Percentiles rank a stretch among this genome's conserved stretches.
phyloP scores from a whole-genome alignment of 2,113 vertebrate species.

The Sialia sialis region DNA sequence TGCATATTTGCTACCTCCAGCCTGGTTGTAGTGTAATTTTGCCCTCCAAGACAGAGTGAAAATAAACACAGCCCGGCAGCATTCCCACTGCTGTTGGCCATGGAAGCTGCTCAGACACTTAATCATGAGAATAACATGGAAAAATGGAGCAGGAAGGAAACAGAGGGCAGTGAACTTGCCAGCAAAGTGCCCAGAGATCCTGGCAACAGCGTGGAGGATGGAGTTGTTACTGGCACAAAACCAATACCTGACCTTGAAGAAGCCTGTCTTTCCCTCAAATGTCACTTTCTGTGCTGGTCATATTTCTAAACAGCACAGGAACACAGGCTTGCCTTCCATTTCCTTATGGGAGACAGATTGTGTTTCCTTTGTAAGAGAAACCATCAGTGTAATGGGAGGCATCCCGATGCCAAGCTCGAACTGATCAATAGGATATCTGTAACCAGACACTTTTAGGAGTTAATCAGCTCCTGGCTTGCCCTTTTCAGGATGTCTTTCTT shows the following conservation, averaged over 20 bases:
- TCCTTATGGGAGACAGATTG: conserved; percentile 43
- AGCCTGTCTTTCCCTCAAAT: conserved; percentile 2
- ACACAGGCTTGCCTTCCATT: neutral
- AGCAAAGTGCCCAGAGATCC: neutral
- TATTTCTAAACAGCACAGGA: neutral
- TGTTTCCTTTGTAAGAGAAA: conserved; percentile 57
- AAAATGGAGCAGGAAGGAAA: neutral
- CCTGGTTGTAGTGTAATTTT: neutral
- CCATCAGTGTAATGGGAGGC: conserved; percentile 21
- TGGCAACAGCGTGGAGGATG: accelerated
- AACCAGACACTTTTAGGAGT: conserved; percentile 12
- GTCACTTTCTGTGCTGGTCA: conserved; percentile 61
- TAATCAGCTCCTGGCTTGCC: neutral
- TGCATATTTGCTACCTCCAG: neutral
- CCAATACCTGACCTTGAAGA: neutral
- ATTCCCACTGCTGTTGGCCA: neutral
- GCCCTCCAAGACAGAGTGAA: neutral
- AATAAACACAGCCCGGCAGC: neutral
- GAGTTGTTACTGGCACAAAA: neutral
- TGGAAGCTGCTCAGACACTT: neutral
- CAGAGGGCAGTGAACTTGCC: neutral
- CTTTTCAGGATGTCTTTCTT: neutral
- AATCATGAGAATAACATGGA: neutral
- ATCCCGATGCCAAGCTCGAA: neutral
- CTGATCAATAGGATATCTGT: conserved; percentile 48